Evolutionary conservation across 2,888 invertebrate species (phyloP).

Genomic region (Drosophila monieri): DNA sequence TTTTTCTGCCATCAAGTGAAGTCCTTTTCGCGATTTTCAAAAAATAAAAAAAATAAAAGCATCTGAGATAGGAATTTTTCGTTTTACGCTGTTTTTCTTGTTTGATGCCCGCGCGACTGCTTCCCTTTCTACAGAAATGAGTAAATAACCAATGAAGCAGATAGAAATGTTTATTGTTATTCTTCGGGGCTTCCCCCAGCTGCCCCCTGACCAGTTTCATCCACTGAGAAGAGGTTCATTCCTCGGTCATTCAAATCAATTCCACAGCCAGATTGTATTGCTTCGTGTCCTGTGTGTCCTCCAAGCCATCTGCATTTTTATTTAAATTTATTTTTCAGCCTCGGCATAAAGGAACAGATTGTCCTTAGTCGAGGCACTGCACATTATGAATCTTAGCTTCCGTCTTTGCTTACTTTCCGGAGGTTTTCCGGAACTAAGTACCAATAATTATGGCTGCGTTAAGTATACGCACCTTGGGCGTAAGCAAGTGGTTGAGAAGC

Average conservation of each 20-base stretch:
- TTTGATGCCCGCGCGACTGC: slow-evolving; percentile 41
- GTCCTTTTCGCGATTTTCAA: slow-evolving; percentile 46
- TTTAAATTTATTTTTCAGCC: slow-evolving; percentile 49
- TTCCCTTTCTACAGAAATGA: slow-evolving; percentile 31
- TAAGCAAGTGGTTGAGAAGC: neutral
- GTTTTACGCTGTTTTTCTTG: slow-evolving; percentile 62
- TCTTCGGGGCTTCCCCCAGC: slow-evolving; percentile 42
- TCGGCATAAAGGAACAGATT: slow-evolving; percentile 35
- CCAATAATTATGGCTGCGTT: slow-evolving; percentile 37
- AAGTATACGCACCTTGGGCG: slow-evolving; percentile 53
- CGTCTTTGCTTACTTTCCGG: neutral
- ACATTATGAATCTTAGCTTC: slow-evolving; percentile 54
- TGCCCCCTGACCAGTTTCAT: slow-evolving; percentile 17
- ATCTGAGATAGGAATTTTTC: slow-evolving; percentile 28
- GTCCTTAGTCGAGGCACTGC: slow-evolving; percentile 44
- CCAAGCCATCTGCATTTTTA: slow-evolving; percentile 42
- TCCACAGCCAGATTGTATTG: slow-evolving; percentile 48
- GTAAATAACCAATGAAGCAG: slow-evolving; percentile 78
- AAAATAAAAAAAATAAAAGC: slow-evolving; percentile 26
- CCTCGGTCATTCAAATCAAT: slow-evolving; percentile 74
- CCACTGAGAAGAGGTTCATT: neutral
- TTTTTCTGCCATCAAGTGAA: slow-evolving; percentile 30
- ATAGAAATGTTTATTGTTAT: slow-evolving; percentile 79
- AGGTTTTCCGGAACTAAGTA: neutral
- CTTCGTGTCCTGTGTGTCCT: slow-evolving; percentile 52